Evolutionary conservation across 2,797 vertebrate genomes (phyloP).

Genomic region (Cyclura pinguis): DNA sequence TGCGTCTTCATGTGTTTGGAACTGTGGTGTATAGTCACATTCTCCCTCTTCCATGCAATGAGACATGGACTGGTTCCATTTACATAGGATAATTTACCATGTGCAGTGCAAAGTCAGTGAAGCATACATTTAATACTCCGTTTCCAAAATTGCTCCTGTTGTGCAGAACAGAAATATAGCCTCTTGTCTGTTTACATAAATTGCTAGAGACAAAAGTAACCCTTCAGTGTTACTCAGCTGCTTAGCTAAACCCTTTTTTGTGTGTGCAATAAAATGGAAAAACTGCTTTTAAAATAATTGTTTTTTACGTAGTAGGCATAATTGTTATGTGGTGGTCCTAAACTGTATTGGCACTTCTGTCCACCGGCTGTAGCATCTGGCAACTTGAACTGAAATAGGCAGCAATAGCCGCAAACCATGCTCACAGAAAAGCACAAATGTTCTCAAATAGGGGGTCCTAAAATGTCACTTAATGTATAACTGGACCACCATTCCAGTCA

Average conservation of each 20-base stretch:
- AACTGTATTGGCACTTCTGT: neutral
- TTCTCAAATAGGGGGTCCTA: neutral
- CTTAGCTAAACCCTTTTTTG: conserved; percentile 34
- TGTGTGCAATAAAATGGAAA: conserved; percentile 67
- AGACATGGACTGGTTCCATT: neutral
- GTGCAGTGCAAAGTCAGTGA: neutral
- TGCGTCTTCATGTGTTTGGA: conserved; percentile 35
- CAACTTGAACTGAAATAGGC: conserved; percentile 19
- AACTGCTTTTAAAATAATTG: conserved; percentile 47
- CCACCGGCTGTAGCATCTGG: neutral
- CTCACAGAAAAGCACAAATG: neutral
- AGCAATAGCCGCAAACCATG: neutral
- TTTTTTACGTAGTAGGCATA: conserved; percentile 49
- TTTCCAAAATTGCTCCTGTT: conserved; percentile 34
- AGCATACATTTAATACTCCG: conserved; percentile 18
- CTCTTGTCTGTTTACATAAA: conserved; percentile 31
- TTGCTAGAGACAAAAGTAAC: conserved; percentile 44
- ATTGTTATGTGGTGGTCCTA: conserved; percentile 17
- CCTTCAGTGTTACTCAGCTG: conserved; percentile 39
- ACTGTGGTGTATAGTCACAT: neutral
- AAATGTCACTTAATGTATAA: neutral
- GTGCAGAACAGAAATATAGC: neutral
- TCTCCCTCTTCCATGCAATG: conserved; percentile 20
- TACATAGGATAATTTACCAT: conserved; percentile 23
- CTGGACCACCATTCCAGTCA: conserved; percentile 26